phyloP scores from a whole-genome alignment of 2,113 vertebrate species.

The Stigmatopora argus region DNA sequence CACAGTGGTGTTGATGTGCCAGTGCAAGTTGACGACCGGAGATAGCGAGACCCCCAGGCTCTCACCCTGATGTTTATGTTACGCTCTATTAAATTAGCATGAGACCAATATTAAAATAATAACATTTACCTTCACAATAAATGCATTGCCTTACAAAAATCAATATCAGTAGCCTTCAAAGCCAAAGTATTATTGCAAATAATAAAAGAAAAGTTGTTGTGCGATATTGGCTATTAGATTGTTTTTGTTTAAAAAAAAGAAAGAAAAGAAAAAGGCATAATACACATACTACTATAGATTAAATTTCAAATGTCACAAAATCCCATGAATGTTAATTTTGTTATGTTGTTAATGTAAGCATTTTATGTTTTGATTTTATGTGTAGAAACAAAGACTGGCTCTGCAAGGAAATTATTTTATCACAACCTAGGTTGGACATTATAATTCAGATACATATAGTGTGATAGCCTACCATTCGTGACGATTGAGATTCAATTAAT shows the following conservation, averaged over 20 bases:
- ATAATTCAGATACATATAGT: not conserved
- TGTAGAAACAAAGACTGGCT: not conserved
- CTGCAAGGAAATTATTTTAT: conserved; percentile 16
- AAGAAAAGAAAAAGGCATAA: conserved; percentile 58
- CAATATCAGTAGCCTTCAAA: conserved; percentile 69
- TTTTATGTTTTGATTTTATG: conserved; percentile 14
- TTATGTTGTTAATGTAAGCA: conserved; percentile 60
- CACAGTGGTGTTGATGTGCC: conserved; percentile 12
- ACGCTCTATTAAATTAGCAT: conserved; percentile 73
- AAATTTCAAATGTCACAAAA: conserved; percentile 75
- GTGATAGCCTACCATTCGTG: too few species aligned
- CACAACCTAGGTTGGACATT: not conserved
- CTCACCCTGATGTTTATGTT: conserved; percentile 58
- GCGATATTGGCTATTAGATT: conserved; percentile 64
- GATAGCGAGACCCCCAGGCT: conserved; percentile 55
- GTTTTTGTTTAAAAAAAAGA: conserved; percentile 23
- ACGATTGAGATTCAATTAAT: too few species aligned
- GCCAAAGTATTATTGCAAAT: conserved; percentile 74
- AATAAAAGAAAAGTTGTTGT: conserved; percentile 71
- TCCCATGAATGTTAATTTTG: conserved; percentile 66
- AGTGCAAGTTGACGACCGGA: conserved; percentile 13
- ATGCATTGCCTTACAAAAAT: conserved; percentile 69
- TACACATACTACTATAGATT: conserved; percentile 68
- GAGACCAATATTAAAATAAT: conserved; percentile 75
- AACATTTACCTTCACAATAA: conserved; percentile 74